Percentiles rank a stretch among this genome's conserved stretches.
These are phyloP conservation scores for Vipera ursinii DNA, from an alignment of 2,797 vertebrate species.

Conservation along the genomic window DNA sequence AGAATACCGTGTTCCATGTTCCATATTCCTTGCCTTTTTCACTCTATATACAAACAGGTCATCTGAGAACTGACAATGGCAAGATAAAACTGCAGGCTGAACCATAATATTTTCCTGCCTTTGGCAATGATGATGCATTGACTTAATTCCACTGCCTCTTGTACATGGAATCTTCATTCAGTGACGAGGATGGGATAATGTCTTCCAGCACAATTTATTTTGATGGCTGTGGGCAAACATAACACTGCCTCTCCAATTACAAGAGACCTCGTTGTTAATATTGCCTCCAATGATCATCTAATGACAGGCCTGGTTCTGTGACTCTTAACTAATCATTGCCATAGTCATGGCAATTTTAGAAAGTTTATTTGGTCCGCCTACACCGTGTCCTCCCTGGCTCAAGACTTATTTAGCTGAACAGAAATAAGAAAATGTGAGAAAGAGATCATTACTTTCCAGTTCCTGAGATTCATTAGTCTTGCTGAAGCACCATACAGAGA, in stretches of 20 bases:
- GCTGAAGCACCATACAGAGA: not conserved
- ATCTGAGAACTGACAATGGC: not conserved
- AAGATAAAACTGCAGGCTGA: not conserved
- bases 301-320: not conserved
- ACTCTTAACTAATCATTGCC: not conserved
- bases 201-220: not conserved
- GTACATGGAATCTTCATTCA: not conserved
- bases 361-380: not conserved
- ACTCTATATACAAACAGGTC: not conserved
- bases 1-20: not conserved
- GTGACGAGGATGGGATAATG: not conserved
- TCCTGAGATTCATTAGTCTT: not conserved
- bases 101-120: not conserved
- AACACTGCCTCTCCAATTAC: not conserved
- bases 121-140: not conserved
- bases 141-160: not conserved
- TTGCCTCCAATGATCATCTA: not conserved
- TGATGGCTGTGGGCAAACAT: not conserved
- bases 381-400: not conserved
- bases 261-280: not conserved
- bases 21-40: not conserved
- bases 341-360: not conserved
- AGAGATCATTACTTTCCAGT: not conserved
- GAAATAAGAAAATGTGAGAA: not conserved
- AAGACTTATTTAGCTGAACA: not conserved